Evolutionary conservation across 2,888 invertebrate genomes (phyloP), one percentile per base, ranked within the genome.

Genomic region (Erebia epiphron): DNA sequence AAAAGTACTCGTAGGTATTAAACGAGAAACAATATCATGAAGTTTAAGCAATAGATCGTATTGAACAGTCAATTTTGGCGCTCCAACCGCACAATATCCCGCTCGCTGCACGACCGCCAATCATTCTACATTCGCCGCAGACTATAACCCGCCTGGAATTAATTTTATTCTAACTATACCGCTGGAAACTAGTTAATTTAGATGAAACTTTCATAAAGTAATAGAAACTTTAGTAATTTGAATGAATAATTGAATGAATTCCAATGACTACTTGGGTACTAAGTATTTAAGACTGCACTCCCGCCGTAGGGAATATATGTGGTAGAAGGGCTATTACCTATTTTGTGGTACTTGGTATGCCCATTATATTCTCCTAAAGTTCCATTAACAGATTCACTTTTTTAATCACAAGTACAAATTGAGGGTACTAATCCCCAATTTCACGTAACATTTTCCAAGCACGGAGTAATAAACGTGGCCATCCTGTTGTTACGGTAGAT

Each of bases 121-220:
- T 63, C 63, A 50, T 63, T 63, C 63, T 26, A 50, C 63, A 35
- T 49, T 50, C 63, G 26, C 63, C 26, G 26, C 26, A 26, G 26
- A 26, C 26, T 26, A 26, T 26, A 26, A 26, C 26, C 2, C 3
- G 26, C 26, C 26, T 1, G 26, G 26, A 26, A 26, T 26, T 26
- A 26, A 26, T 26, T 26, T 26, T 26, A 26, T 21, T 26, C 26
- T 26, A 26, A 26, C 26, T 2, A 26, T 4, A 26, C 26, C 26
- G 26, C 26, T 26, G 3, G 26, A 26, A 26, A 26, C 26, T 26
- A 26, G 26, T 26, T 26, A 26, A 26, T 26, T 26, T 26, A 26
- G 26, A 26, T 26, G 26, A 26, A 26, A 4, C 26, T 26, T 3
- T 26, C 4, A 2, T 0, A 26, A 26, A 26, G 26, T 26, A 26